A percentile compares a stretch with the other conserved stretches of the same genome.
Conservation (phyloP, 1,140 invertebrate species). For the Drosophila mojavensis region DNA sequence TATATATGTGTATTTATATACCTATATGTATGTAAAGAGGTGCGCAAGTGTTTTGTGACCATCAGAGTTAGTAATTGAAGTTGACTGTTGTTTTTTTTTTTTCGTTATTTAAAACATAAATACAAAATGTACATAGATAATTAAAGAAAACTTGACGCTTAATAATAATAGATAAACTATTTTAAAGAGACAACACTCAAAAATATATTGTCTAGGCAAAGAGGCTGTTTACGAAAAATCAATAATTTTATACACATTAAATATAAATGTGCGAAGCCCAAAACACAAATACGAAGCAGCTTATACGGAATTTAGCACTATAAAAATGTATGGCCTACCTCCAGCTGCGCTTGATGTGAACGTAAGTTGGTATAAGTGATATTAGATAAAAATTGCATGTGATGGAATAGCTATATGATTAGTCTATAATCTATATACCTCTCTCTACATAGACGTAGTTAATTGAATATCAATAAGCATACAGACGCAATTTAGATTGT, state of each 20-base stretch:
- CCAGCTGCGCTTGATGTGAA: conserved; percentile 40
- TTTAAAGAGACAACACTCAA: neutral
- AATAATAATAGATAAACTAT: neutral
- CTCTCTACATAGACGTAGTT: too few relatives aligned
- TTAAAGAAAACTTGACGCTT: neutral
- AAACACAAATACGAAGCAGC: conserved; percentile 11
- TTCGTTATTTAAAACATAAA: too few relatives aligned
- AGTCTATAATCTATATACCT: too few relatives aligned
- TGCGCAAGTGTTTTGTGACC: neutral
- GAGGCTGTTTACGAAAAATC: conserved; percentile 15
- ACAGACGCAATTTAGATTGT: too few relatives aligned
- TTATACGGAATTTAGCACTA: neutral
- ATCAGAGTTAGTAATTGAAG: conserved; percentile 2
- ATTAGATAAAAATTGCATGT: too few relatives aligned
- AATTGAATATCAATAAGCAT: too few relatives aligned
- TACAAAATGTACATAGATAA: too few relatives aligned
- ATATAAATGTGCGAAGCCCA: conserved; percentile 13
- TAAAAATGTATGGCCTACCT: conserved; percentile 39
- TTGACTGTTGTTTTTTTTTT: neutral
- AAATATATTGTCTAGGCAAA: neutral
- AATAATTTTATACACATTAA: conserved; percentile 12
- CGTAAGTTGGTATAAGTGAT: conserved; percentile 19
- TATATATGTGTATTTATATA: neutral
- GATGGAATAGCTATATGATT: neutral
- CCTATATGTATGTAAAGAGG: neutral